Percentiles rank a stretch among this genome's conserved stretches.
Conservation (phyloP, 35 echinoderm and acorn worm genomes). For the Chiridota heheva region DNA sequence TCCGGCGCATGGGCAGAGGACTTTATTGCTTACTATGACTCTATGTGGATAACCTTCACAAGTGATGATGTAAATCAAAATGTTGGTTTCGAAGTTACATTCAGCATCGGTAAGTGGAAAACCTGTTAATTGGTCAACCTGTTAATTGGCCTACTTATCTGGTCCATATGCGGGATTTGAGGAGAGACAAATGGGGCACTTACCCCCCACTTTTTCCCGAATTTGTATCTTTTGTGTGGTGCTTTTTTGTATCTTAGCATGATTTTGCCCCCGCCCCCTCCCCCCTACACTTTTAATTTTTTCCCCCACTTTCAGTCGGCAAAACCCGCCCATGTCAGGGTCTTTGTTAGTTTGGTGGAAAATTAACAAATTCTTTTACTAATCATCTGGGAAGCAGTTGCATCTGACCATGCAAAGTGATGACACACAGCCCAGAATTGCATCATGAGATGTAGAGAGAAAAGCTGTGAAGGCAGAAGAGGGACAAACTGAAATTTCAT, state of each 20-base stretch:
- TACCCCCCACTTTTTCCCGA: too few relatives aligned
- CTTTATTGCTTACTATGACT: constrained; percentile 35
- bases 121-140: background rate
- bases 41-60: constrained; percentile 72
- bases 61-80: constrained; percentile 21
- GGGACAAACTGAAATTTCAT: too few relatives aligned
- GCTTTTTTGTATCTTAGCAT: too few relatives aligned
- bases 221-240: too few relatives aligned
- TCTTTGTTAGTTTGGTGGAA: background rate
- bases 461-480: too few relatives aligned
- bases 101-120: constrained; percentile 56
- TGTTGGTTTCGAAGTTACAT: constrained; percentile 38
- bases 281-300: background rate
- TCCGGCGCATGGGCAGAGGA: constrained; percentile 10
- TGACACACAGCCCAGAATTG: too few relatives aligned
- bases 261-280: too few relatives aligned
- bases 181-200: background rate
- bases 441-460: too few relatives aligned
- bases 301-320: too few relatives aligned
- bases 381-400: too few relatives aligned
- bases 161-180: background rate
- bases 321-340: background rate
- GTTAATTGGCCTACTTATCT: background rate
- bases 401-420: too few relatives aligned
- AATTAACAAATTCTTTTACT: too few relatives aligned